Conservation (phyloP, 2,888 invertebrate genomes). For the Mythimna loreyi region DNA sequence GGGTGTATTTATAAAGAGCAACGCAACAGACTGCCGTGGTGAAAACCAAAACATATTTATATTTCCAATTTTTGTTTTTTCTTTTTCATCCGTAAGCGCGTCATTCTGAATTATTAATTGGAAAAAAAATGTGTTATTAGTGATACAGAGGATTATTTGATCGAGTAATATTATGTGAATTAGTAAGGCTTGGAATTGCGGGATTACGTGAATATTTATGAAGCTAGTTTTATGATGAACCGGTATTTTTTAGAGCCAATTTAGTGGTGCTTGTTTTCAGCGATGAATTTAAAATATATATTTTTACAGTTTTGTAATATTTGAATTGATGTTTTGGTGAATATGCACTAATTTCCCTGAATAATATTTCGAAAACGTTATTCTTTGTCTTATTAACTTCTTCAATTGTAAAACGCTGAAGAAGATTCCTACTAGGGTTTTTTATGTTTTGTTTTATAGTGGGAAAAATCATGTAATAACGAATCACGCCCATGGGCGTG, state of each 20-base stretch:
- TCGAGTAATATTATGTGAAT: slow-evolving; percentile 15
- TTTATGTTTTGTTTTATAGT: too few relatives aligned
- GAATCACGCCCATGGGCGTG: too few relatives aligned
- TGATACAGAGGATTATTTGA: slow-evolving; percentile 29
- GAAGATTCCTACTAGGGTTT: too few relatives aligned
- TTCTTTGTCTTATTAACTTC: too few relatives aligned
- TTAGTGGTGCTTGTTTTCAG: neutral
- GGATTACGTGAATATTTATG: slow-evolving; percentile 30
- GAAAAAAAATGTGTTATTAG: slow-evolving; percentile 32
- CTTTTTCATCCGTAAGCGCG: slow-evolving; percentile 32
- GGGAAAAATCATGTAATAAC: too few relatives aligned
- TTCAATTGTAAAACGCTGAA: neutral
- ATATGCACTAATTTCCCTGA: neutral
- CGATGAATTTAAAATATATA: neutral
- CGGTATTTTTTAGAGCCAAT: neutral
- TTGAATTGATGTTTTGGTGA: neutral
- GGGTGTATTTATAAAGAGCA: slow-evolving; percentile 57
- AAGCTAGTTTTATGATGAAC: slow-evolving; percentile 15
- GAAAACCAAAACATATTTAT: slow-evolving; percentile 53
- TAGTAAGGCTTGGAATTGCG: slow-evolving; percentile 20
- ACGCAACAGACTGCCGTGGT: slow-evolving; percentile 36
- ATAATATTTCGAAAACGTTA: neutral
- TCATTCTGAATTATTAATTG: slow-evolving; percentile 50
- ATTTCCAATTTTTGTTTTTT: slow-evolving; percentile 29
- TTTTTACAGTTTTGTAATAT: neutral